phyloP scores from a whole-genome alignment of 1,140 invertebrate species.

The Vanessa tameamea region DNA sequence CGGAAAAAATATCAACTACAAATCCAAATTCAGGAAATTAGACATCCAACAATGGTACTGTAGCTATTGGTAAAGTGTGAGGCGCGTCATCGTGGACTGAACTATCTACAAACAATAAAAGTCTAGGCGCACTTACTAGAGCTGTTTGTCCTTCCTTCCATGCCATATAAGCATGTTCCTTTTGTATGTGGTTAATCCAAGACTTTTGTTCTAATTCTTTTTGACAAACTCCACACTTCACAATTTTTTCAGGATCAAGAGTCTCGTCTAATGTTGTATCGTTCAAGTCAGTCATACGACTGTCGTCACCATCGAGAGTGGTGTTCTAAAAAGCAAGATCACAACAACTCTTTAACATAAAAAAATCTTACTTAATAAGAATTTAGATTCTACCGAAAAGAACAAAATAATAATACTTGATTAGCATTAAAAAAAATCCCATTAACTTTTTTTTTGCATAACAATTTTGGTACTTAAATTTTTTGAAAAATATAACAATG shows the following conservation, averaged over 20 bases:
- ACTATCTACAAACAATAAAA: not conserved
- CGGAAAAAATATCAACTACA: too few relatives aligned
- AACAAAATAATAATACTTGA: too few relatives aligned
- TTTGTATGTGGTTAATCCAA: conserved; percentile 56
- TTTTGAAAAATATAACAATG: not conserved
- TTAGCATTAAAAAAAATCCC: too few relatives aligned
- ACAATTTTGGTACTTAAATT: too few relatives aligned
- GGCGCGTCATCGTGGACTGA: too few relatives aligned
- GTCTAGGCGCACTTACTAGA: conserved; percentile 44
- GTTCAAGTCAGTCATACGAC: conserved; percentile 12
- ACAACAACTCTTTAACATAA: not conserved
- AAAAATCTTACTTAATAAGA: conserved; percentile 1
- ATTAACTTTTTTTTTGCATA: too few relatives aligned
- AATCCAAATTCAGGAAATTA: too few relatives aligned
- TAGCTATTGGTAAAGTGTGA: too few relatives aligned
- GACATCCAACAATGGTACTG: too few relatives aligned
- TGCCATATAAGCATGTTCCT: conserved; percentile 58
- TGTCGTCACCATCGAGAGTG: conserved; percentile 8
- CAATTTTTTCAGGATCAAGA: conserved; percentile 10
- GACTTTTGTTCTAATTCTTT: conserved; percentile 34
- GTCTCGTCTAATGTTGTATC: conserved; percentile 6
- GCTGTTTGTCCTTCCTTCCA: conserved; percentile 51
- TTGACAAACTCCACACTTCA: conserved; percentile 67
- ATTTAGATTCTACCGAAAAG: too few relatives aligned
- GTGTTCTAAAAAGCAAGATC: not conserved